Conservation (phyloP, 2,113 vertebrate species). For the Seriola quinqueradiata region DNA sequence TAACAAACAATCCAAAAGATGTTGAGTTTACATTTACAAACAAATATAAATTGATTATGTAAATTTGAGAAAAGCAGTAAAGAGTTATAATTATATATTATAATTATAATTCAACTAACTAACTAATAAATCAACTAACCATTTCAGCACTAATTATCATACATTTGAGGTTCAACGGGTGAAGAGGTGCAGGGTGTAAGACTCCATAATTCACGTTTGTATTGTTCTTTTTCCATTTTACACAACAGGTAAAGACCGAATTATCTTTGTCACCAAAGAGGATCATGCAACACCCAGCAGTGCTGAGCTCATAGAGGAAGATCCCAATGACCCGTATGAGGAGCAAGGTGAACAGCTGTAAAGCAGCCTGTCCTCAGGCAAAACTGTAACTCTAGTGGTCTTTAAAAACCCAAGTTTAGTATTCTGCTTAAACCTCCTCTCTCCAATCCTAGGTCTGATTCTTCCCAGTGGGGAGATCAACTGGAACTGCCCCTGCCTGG, state of each 20-base stretch:
- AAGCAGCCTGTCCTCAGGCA: neutral
- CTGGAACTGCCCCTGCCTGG: constrained; percentile 97
- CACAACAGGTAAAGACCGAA: constrained; percentile 82
- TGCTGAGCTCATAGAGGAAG: constrained; percentile 94
- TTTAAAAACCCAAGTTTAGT: neutral
- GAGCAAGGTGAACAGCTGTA: constrained; percentile 84
- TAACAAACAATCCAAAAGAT: neutral
- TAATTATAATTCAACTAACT: too few species aligned
- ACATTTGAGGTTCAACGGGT: too few species aligned
- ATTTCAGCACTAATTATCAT: too few species aligned
- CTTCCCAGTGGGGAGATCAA: constrained; percentile 94
- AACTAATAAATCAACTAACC: too few species aligned
- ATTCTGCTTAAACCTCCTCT: neutral
- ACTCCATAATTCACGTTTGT: neutral
- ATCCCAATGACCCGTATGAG: constrained; percentile 95
- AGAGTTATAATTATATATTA: too few species aligned
- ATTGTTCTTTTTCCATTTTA: constrained; percentile 4
- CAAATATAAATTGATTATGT: too few species aligned
- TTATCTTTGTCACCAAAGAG: constrained; percentile 85
- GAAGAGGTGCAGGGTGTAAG: too few species aligned
- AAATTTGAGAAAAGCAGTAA: too few species aligned
- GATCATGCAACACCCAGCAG: constrained; percentile 95
- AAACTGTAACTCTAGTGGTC: neutral
- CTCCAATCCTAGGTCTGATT: constrained; percentile 87
- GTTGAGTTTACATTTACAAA: neutral